Evolutionary conservation across 2,797 vertebrate species (phyloP), one percentile per base, ranked within the genome.

Genomic region (Alfaro cultratus): DNA sequence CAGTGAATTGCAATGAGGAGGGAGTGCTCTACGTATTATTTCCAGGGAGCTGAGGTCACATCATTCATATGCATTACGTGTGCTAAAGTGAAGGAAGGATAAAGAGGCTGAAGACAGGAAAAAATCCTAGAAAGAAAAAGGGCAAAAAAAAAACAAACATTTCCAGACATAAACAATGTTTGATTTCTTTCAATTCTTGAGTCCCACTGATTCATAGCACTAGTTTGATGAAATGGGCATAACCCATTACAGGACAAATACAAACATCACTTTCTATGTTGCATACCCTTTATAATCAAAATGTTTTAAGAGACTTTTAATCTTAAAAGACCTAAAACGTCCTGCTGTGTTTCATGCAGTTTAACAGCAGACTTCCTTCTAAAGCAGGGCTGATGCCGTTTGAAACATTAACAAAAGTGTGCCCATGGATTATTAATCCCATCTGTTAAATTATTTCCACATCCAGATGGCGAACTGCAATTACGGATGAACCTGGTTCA

Each of bases 371-470:
- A 23, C 34, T 34, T 46, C 6, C 29, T 62, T 13, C 70, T 41
- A 57, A 39, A 13, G 16, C 46, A 46, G 46, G 76, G 26, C 2
- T 12, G 36, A 29, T n/a, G n/a, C 43, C 1, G 23, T 53, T 34
- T 0, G 10, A 64, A 81, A 71, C 41, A 51, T 57, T 60, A 72
- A 39, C 71, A 49, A 39, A 57, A 57, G 73, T 0, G 4, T 29
- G 0, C 29, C 34, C 70, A 76, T 29, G 13, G 55, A 74, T 75
- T 62, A 78, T 74, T 43, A 77, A 82, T 11, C 75, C 23, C 60
- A 5, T 70, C 70, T 74, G 8, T 8, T 62, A 53, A 76, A 78
- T 62, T 73, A 3, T 73, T 43, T 76, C n/a, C 72, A 62, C n/a
- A 11, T 70, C 46, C 77, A 75, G 34, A 75, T 74, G 21, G 43